Conservation (phyloP, 2,113 vertebrate species). For the Mus musculus region DNA sequence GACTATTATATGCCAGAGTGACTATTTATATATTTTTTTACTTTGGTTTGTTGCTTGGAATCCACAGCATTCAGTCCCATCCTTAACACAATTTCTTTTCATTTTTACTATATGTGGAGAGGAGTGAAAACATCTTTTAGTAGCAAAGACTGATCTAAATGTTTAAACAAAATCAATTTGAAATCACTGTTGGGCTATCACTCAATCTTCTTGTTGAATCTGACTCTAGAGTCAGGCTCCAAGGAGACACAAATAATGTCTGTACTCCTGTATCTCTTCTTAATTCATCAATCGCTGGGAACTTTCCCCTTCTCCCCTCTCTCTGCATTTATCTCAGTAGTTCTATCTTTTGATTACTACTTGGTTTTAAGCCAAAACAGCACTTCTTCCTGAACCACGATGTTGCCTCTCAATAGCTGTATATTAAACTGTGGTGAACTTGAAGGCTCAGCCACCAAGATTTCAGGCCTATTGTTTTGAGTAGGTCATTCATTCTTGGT, state of each 20-base stretch:
- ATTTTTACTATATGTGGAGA: neutral
- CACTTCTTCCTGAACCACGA: slow-evolving; percentile 55
- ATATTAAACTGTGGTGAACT: slow-evolving; percentile 27
- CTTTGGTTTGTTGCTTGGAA: slow-evolving; percentile 51
- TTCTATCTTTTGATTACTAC: slow-evolving; percentile 68
- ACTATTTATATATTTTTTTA: slow-evolving; percentile 49
- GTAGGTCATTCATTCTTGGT: slow-evolving; percentile 31
- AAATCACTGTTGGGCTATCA: slow-evolving; percentile 50
- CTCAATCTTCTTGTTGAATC: slow-evolving; percentile 59
- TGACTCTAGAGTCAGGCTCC: slow-evolving; percentile 50
- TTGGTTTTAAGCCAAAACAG: slow-evolving; percentile 69
- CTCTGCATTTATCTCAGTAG: slow-evolving; percentile 65
- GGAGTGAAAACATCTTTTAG: slow-evolving; percentile 37
- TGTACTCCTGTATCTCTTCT: slow-evolving; percentile 49
- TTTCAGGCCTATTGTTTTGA: slow-evolving; percentile 48
- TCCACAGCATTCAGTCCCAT: neutral
- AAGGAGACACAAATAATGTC: slow-evolving; percentile 56
- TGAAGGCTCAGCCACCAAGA: slow-evolving; percentile 32
- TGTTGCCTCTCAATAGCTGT: slow-evolving; percentile 57
- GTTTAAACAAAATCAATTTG: slow-evolving; percentile 52
- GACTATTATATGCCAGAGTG: neutral
- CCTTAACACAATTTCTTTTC: slow-evolving; percentile 50
- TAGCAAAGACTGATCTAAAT: slow-evolving; percentile 61
- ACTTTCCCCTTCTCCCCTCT: slow-evolving; percentile 20
- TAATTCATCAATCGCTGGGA: slow-evolving; percentile 47